These are phyloP conservation scores for Netelia fuscicornis DNA, from an alignment of 2,888 invertebrate species.

Conservation along the genomic window DNA sequence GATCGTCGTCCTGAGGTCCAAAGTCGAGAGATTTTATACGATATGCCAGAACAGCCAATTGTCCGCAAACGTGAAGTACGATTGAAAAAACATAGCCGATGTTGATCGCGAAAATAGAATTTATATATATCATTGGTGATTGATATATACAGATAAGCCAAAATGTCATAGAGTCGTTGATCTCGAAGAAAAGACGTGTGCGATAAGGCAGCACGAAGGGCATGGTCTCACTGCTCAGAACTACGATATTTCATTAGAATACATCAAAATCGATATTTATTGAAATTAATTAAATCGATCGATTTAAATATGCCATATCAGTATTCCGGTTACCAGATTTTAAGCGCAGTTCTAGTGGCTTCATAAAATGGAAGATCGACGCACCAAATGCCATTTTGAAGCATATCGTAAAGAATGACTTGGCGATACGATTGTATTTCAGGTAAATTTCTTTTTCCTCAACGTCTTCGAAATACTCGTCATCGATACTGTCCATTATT, in stretches of 20 bases:
- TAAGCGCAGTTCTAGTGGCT: not conserved
- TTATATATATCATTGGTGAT: slow-evolving; percentile 55
- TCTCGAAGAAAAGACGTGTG: slow-evolving; percentile 42
- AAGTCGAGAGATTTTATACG: slow-evolving; percentile 41
- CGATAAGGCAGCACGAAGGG: slow-evolving; percentile 53
- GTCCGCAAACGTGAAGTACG: slow-evolving; percentile 54
- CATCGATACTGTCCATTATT: slow-evolving; percentile 44
- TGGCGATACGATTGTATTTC: slow-evolving; percentile 62
- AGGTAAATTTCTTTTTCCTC: slow-evolving; percentile 66
- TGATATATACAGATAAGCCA: slow-evolving; percentile 47
- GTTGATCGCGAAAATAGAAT: slow-evolving; percentile 45
- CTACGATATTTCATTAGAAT: slow-evolving; percentile 15
- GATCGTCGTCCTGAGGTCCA: not conserved
- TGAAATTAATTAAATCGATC: no score
- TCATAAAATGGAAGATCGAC: not conserved
- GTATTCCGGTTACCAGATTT: not conserved
- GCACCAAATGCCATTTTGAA: not conserved
- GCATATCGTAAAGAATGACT: slow-evolving; percentile 55
- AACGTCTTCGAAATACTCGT: slow-evolving; percentile 28
- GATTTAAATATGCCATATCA: no score
- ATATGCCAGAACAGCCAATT: slow-evolving; percentile 50
- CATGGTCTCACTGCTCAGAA: slow-evolving; percentile 36
- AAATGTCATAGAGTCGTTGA: slow-evolving; percentile 43
- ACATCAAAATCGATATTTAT: not conserved
- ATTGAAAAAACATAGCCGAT: slow-evolving; percentile 46